Evolutionary conservation across 1,140 invertebrate genomes (phyloP).

Genomic region (Pygmarrhopalites habei): DNA sequence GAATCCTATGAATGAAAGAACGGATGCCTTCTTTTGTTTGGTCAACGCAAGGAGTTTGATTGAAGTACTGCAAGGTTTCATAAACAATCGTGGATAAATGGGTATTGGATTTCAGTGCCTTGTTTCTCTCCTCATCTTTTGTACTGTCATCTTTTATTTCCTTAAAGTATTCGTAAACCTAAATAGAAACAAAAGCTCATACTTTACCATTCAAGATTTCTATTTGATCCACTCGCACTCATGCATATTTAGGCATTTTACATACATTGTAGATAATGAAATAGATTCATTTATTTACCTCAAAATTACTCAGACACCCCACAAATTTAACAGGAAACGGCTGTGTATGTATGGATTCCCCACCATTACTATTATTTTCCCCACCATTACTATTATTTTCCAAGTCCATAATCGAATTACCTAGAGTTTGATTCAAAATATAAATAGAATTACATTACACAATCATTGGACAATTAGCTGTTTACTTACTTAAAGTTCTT

Average conservation of each 20-base stretch:
- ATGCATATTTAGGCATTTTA: not conserved
- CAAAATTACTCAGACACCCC: conserved; percentile 7
- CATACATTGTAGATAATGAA: not conserved
- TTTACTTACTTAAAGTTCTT: no score
- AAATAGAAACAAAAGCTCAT: not conserved
- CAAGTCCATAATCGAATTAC: no score
- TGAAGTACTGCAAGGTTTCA: conserved; percentile 30
- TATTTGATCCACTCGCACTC: not conserved
- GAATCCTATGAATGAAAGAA: conserved; percentile 16
- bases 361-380: no score
- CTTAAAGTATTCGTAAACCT: conserved; percentile 28
- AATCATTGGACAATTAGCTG: no score
- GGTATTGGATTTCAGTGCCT: conserved; percentile 20
- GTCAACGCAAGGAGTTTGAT: conserved; percentile 17
- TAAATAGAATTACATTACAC: no score
- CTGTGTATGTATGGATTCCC: not conserved
- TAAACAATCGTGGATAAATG: conserved; percentile 32
- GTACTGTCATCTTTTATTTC: conserved; percentile 18
- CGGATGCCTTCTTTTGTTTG: conserved; percentile 20
- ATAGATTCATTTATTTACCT: not conserved
- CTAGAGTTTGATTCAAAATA: no score
- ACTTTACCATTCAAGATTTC: not conserved
- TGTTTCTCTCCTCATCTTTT: conserved; percentile 2
- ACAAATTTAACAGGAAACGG: not conserved
- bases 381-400: no score